Conservation (phyloP, 2,888 invertebrate species). For the Achlya flavicornis region DNA sequence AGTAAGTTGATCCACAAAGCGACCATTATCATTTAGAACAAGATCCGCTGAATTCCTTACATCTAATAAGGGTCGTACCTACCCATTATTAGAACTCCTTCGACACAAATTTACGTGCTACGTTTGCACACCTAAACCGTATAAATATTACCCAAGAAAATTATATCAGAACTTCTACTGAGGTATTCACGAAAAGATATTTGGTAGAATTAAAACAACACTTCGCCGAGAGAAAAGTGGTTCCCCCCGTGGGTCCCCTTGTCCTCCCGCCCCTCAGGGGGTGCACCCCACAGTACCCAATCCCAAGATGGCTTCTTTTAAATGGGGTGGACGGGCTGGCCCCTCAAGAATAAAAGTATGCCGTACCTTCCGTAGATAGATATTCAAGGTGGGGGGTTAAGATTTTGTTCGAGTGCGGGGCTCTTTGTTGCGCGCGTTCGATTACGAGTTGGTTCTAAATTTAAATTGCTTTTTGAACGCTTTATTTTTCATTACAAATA, state of each 20-base stretch:
- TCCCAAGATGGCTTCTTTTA: constrained; percentile 84
- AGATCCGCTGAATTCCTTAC: constrained; percentile 23
- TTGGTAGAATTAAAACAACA: constrained; percentile 83
- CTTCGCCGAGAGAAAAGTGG: constrained; percentile 79
- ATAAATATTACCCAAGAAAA: constrained; percentile 77
- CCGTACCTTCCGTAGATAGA: constrained; percentile 73
- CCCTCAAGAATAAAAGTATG: constrained; percentile 82
- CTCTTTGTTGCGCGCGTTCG: constrained; percentile 60
- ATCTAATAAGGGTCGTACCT: constrained; percentile 38
- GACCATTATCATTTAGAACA: constrained; percentile 19
- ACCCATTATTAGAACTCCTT: constrained; percentile 42
- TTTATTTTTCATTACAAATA: constrained; percentile 29
- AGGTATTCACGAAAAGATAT: constrained; percentile 83
- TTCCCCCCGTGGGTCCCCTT: constrained; percentile 57
- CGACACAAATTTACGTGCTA: constrained; percentile 16
- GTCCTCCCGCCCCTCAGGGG: constrained; percentile 44
- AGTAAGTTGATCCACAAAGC: constrained; percentile 9
- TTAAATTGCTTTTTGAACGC: constrained; percentile 71
- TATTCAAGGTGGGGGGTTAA: constrained; percentile 68
- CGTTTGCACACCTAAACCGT: constrained; percentile 65
- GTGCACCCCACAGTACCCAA: constrained; percentile 57
- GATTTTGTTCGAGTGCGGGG: constrained; percentile 36
- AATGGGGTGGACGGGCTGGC: constrained; percentile 79
- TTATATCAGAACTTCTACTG: constrained; percentile 79
- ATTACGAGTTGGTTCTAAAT: constrained; percentile 62